Conservation (phyloP, 2,797 vertebrate genomes). For the Schizopygopsis pylzovi region DNA sequence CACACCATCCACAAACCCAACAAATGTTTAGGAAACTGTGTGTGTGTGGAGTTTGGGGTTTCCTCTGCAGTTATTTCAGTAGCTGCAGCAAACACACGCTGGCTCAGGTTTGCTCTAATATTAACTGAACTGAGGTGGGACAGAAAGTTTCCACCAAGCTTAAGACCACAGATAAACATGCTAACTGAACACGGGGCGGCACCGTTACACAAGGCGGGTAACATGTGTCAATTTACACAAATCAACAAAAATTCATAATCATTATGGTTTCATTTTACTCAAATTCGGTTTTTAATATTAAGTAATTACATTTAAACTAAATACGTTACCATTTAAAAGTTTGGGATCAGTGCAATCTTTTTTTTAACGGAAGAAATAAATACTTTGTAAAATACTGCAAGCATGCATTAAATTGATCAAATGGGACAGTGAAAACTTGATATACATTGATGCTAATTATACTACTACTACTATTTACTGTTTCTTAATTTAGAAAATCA, state of each 20-base stretch:
- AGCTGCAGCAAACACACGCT: conserved; percentile 50
- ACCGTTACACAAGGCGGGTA: background rate
- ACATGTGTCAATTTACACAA: conserved; percentile 5
- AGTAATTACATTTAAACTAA: background rate
- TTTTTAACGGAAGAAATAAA: too few relatives aligned
- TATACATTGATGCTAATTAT: background rate
- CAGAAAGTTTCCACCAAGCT: conserved; percentile 57
- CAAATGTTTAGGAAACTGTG: conserved; percentile 44
- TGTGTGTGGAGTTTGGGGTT: conserved; percentile 50
- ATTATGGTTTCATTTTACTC: background rate
- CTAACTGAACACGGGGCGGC: conserved; percentile 8
- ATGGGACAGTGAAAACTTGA: background rate
- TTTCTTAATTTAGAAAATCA: too few relatives aligned
- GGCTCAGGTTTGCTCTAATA: conserved; percentile 44
- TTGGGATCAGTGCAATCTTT: background rate
- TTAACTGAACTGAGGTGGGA: conserved; percentile 50
- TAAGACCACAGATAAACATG: conserved; percentile 38
- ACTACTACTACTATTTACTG: background rate
- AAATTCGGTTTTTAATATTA: background rate
- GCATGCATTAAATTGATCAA: background rate
- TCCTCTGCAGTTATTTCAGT: conserved; percentile 53
- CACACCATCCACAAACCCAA: conserved; percentile 24
- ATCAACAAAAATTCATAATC: background rate
- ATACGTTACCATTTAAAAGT: background rate
- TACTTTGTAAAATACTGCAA: too few relatives aligned